A percentile compares a stretch with the other conserved stretches of the same genome.
These are phyloP conservation scores for Thumatha senex DNA, from an alignment of 2,888 invertebrate genomes.

Conservation along the genomic window DNA sequence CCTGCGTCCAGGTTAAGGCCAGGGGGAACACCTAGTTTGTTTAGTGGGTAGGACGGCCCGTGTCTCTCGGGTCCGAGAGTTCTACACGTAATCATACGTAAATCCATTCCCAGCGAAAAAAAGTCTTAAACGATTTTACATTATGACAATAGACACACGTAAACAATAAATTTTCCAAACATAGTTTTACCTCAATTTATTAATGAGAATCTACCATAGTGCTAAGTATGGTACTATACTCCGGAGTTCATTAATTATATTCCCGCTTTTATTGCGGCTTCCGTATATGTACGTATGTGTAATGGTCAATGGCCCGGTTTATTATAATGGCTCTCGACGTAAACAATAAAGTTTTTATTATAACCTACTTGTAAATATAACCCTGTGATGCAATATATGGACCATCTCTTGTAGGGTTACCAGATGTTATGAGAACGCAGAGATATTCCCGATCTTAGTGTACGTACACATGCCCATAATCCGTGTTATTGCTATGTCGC, in stretches of 20 bases:
- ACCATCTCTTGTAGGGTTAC: background rate
- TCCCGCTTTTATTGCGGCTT: constrained; percentile 9
- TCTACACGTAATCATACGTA: too few species aligned
- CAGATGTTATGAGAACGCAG: background rate
- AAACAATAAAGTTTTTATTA: constrained; percentile 20
- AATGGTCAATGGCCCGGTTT: constrained; percentile 9
- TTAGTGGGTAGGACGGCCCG: too few species aligned
- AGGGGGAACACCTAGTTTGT: too few species aligned
- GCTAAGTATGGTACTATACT: constrained; percentile 2
- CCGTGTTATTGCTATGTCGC: too few species aligned
- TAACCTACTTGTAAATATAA: background rate
- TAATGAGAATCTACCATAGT: constrained; percentile 18
- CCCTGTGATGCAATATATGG: background rate
- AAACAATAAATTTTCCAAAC: background rate
- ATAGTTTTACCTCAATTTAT: constrained; percentile 20
- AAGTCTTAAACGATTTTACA: background rate
- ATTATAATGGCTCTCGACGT: constrained; percentile 17
- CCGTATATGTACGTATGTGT: constrained; percentile 5
- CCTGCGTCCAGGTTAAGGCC: too few species aligned
- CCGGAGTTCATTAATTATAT: constrained; percentile 17
- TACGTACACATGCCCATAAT: background rate
- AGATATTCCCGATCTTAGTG: too few species aligned
- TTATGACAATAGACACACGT: background rate
- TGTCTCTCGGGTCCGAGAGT: too few species aligned
- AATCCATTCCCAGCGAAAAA: too few species aligned